A percentile compares a stretch with the other conserved stretches of the same genome.
These are phyloP conservation scores for Macroteleia sp. DNA, from an alignment of 2,888 invertebrate species.

Conservation along the genomic window DNA sequence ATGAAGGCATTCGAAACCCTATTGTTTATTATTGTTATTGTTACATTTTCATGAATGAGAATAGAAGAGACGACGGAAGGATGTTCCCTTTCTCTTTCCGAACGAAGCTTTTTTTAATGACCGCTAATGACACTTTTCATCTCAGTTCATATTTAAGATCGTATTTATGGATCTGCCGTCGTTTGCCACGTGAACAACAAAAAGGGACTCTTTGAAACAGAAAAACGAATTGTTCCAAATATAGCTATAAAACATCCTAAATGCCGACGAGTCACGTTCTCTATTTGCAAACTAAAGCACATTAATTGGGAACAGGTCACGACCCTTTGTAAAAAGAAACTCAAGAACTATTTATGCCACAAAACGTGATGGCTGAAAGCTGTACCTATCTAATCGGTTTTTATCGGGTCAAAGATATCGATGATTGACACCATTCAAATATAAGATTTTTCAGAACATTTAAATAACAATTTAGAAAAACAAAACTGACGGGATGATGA, in stretches of 20 bases:
- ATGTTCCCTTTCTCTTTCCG: neutral
- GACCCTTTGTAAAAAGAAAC: constrained; percentile 25
- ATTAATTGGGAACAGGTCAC: constrained; percentile 41
- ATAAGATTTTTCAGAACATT: no score
- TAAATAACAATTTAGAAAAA: no score
- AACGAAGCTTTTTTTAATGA: constrained; percentile 10
- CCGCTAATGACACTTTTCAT: neutral
- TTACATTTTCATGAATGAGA: constrained; percentile 21
- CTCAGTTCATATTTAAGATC: neutral
- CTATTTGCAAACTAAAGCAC: constrained; percentile 43
- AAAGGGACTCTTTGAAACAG: constrained; percentile 1
- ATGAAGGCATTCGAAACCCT: neutral
- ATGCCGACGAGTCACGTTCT: constrained; percentile 52
- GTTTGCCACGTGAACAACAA: constrained; percentile 30
- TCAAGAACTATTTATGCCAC: constrained; percentile 22
- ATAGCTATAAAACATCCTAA: constrained; percentile 43
- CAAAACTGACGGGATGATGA: no score
- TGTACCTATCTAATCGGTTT: constrained; percentile 1
- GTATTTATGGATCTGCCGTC: constrained; percentile 28
- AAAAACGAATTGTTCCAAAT: constrained; percentile 60
- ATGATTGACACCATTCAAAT: constrained; percentile 8
- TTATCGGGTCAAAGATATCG: neutral
- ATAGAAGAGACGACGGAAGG: neutral
- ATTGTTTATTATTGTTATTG: constrained; percentile 17
- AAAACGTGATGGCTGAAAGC: constrained; percentile 15